phyloP scores from a whole-genome alignment of 2,797 vertebrate species.

The Clamator glandarius region DNA sequence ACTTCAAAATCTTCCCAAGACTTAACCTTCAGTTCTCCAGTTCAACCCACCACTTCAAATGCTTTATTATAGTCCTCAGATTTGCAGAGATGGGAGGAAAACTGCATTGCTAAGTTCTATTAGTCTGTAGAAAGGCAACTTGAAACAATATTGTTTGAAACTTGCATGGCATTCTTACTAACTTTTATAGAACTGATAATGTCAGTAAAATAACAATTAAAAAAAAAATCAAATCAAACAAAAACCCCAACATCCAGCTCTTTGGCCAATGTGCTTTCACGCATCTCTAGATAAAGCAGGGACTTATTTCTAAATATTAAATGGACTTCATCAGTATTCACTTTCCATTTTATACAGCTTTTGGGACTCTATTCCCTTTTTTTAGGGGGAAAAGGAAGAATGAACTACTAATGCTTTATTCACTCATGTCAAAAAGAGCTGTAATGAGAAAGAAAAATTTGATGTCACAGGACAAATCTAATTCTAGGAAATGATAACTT shows the following conservation, averaged over 20 bases:
- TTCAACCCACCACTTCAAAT: neutral
- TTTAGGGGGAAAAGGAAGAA: neutral
- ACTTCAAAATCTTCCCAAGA: neutral
- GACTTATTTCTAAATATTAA: neutral
- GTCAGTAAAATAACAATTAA: neutral
- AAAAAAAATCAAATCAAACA: neutral
- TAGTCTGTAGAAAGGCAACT: neutral
- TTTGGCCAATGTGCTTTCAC: neutral
- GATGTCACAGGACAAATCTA: neutral
- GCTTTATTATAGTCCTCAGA: neutral
- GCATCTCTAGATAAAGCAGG: neutral
- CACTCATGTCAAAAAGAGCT: neutral
- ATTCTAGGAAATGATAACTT: neutral
- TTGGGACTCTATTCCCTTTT: neutral
- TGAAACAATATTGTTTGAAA: neutral
- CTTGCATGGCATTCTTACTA: neutral
- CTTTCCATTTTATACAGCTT: neutral
- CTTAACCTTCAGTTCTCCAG: neutral
- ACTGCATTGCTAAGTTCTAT: neutral
- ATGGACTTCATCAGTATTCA: neutral
- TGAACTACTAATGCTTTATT: neutral
- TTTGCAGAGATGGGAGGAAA: neutral
- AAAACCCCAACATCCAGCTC: fast-evolving
- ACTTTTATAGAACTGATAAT: neutral
- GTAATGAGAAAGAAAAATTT: neutral